Conservation (phyloP, 2,888 invertebrate species). For the Heliconius erato region DNA sequence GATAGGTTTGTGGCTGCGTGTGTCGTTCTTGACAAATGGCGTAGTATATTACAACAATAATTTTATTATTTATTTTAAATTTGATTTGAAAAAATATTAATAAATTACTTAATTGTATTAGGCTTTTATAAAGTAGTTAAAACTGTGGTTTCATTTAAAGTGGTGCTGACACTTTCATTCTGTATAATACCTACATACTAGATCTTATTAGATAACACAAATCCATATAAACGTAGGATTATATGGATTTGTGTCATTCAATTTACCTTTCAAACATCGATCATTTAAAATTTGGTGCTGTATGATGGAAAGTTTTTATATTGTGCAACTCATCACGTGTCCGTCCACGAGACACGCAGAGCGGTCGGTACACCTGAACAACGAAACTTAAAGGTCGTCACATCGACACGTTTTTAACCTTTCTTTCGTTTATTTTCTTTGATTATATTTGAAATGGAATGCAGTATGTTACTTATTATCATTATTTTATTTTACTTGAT, state of each 20-base stretch:
- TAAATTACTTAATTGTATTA: too few relatives aligned
- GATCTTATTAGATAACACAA: neutral
- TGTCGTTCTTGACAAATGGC: too few relatives aligned
- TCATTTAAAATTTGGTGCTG: neutral
- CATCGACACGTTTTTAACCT: neutral
- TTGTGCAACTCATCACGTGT: conserved; percentile 28
- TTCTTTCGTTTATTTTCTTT: conserved; percentile 3
- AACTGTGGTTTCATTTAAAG: too few relatives aligned
- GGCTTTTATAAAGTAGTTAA: too few relatives aligned
- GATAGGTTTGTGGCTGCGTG: too few relatives aligned
- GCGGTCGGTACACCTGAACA: conserved; percentile 5
- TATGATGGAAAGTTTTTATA: conserved; percentile 20
- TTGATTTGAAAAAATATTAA: too few relatives aligned
- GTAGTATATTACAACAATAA: too few relatives aligned
- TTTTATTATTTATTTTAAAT: too few relatives aligned
- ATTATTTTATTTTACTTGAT: neutral
- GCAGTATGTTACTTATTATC: neutral
- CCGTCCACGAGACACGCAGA: conserved; percentile 13
- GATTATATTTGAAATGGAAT: neutral
- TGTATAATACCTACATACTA: too few relatives aligned
- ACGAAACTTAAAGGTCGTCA: conserved; percentile 20
- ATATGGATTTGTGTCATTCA: neutral
- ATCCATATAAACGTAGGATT: neutral
- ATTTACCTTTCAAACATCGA: neutral
- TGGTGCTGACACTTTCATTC: too few relatives aligned